Evolutionary conservation across 2,888 invertebrate species (phyloP), one percentile per base, ranked within the genome.

Genomic region (Philhelius pedissequus): DNA sequence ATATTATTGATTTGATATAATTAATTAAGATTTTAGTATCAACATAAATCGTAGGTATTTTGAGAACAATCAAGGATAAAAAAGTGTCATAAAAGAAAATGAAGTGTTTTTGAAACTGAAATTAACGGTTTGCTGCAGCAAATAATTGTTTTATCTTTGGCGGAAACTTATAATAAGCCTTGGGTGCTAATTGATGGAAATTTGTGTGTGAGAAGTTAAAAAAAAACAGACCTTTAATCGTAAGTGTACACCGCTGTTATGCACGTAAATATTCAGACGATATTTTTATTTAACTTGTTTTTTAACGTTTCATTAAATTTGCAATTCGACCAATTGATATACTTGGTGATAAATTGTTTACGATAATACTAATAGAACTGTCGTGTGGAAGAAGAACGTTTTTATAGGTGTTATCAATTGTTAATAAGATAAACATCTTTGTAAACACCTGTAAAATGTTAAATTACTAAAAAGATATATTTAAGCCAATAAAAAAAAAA

Each of bases 291-390:
- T 35, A 11, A 9, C 4, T 11, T 20, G n/a, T n/a, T 43, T 30
- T 48, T 25, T 54, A 54, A 69, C 50, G 52, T 71, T 60, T 74
- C 35, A 38, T 48, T 32, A 43, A 69, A 69, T 69, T 25, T 54
- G 58, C 66, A 68, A 84, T 68, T 20, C 48, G 70, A 54, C 52
- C 71, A 80, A 80, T 80, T 45, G 79, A 75, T 75, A 43, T 81
- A 22, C 76, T 82, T 70, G 18, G 38, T 82, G 76, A 80, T 84
- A 79, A 84, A 71, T 84, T 79, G 66, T 76, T 76, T 79, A 84
- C 68, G 66, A 79, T 45, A 15, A 40, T 38, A 71, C 76, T 80
- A 80, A 84, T 84, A 75, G 68, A 60, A 43, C 9, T 38, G 38
- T 25, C 38, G 22, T 58, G 9, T 18, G 27, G 7, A 15, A 40